phyloP scores from a whole-genome alignment of 2,888 invertebrate species.

The Plagodis dolabraria region DNA sequence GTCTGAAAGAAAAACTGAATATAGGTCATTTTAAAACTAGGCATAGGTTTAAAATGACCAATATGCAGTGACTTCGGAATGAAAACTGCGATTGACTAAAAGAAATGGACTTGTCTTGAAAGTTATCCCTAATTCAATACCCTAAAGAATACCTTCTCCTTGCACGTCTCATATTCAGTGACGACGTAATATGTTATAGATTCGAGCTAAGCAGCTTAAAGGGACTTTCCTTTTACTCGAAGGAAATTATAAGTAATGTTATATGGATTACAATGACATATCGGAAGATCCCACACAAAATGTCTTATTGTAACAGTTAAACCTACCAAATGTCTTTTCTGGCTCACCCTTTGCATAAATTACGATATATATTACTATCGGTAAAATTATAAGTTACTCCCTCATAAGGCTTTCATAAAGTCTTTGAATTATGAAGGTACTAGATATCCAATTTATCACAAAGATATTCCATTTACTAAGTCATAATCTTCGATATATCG shows the following conservation, averaged over 20 bases:
- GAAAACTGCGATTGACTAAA: not conserved
- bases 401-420: too few relatives aligned
- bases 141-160: not conserved
- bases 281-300: conserved; percentile 13
- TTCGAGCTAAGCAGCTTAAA: conserved; percentile 22
- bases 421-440: too few relatives aligned
- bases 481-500: too few relatives aligned
- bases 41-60: too few relatives aligned
- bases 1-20: too few relatives aligned
- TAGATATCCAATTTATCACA: too few relatives aligned
- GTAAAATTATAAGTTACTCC: too few relatives aligned
- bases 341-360: not conserved
- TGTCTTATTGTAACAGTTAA: conserved; percentile 13
- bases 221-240: conserved; percentile 23
- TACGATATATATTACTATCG: not conserved
- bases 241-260: conserved; percentile 21
- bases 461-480: too few relatives aligned
- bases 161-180: not conserved
- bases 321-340: conserved; percentile 1
- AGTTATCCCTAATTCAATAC: not conserved
- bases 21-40: too few relatives aligned
- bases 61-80: not conserved
- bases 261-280: conserved; percentile 14
- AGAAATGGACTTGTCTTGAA: not conserved
- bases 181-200: not conserved